Base-by-base conservation (phyloP, 1,140 invertebrate species). In the Aphidius ervi region DNA sequence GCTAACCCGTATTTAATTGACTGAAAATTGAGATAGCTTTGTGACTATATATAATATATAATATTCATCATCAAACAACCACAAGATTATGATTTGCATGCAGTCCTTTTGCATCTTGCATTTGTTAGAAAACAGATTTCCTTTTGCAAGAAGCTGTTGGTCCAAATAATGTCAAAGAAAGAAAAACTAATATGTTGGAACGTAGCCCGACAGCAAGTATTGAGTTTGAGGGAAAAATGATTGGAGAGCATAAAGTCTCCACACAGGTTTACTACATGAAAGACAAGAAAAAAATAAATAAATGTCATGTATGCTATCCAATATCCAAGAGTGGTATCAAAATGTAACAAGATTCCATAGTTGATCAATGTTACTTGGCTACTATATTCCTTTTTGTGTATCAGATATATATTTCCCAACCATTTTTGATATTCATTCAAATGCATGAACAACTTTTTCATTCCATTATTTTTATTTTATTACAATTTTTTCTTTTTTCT, bases 241-340 rank as follows among this genome's bases (percentile, higher is more conserved):
- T 53, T 31, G 43, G 53, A 23, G 50, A 55, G 50, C 41, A 16
- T 6, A 9, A 45, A 7, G 41, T 39, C 8, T n/a, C 47, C 52
- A 6, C 45, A 16, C 6, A 39, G n/a, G 16, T 41, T 23, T 9
- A 9, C 40, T 1, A 46, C 37, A 54, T 55, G 45, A 43, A 45
- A 58, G 59, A 31, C 23, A 31, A 31, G 4, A 31, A 31, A 31
- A 3, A 31, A 64, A 47, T 40, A 41, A 61, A 55, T 54, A 52
- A 37, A 52, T 56, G 50, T 58, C 46, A 50, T 39, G 53, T 48
- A 31, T 31, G 23, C 23, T 31, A 61, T 58, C 56, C 58, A 64
- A 64, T 64, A 64, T 61, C 43, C 46, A 23, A 55, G 59, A 64
- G 59, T 64, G 56, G 59, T 61, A 59, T 56, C 47, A 53, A 41